phyloP scores from a whole-genome alignment of 2,797 vertebrate species.

The Protosalanx chinensis region DNA sequence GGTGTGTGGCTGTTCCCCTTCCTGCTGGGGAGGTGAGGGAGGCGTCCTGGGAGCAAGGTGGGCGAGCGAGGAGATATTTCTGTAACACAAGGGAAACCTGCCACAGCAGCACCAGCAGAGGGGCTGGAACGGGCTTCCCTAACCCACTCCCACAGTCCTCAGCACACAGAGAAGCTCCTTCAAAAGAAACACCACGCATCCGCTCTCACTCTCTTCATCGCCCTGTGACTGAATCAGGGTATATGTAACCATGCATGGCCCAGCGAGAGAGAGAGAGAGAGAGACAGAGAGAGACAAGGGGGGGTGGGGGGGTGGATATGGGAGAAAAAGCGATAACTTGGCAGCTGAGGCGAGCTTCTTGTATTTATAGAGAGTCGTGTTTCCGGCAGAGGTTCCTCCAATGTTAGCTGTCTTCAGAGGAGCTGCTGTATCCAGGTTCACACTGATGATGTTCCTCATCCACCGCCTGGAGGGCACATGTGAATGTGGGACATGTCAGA shows the following conservation, averaged over 20 bases:
- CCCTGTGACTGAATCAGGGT: constrained; percentile 62
- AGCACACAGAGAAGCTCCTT: constrained; percentile 60
- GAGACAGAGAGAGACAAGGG: constrained; percentile 9
- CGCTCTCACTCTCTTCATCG: constrained; percentile 58
- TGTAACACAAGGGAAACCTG: constrained; percentile 80
- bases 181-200: constrained; percentile 72
- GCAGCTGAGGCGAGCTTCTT: constrained; percentile 72
- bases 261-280: constrained; percentile 55
- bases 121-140: constrained; percentile 81
- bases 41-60: constrained; percentile 77
- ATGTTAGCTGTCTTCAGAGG: constrained; percentile 71
- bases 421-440: constrained; percentile 72
- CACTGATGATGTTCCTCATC: constrained; percentile 75
- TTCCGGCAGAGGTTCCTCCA: constrained; percentile 80
- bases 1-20: constrained; percentile 67
- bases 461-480: constrained; percentile 71
- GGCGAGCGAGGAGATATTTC: constrained; percentile 81
- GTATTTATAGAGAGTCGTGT: constrained; percentile 82
- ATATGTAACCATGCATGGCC: constrained; percentile 68
- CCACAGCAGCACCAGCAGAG: constrained; percentile 67
- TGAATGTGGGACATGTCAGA: constrained; percentile 74
- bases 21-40: constrained; percentile 69
- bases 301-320: constrained; percentile 26
- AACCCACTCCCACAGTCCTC: constrained; percentile 76
- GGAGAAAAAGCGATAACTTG: constrained; percentile 67